phyloP scores from a whole-genome alignment of 2,113 vertebrate species.

The Rutilus rutilus region DNA sequence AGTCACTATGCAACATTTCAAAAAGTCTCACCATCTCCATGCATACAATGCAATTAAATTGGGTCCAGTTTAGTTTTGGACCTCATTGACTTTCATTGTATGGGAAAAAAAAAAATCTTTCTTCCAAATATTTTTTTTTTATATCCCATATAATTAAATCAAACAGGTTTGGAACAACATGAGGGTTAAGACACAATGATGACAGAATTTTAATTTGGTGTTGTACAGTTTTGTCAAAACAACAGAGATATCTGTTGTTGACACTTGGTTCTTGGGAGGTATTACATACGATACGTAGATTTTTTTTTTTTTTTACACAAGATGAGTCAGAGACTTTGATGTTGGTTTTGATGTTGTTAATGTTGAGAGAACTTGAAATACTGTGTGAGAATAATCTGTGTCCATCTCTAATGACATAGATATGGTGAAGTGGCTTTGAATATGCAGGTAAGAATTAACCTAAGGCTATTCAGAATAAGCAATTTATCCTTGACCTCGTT shows the following conservation, averaged over 20 bases:
- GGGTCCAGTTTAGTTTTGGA: neutral
- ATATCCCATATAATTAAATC: neutral
- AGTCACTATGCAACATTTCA: neutral
- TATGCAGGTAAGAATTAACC: neutral
- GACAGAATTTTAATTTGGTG: neutral
- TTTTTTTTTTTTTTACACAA: neutral
- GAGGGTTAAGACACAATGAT: neutral
- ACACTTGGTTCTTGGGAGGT: neutral
- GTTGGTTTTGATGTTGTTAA: neutral
- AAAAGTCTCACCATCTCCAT: too few species aligned
- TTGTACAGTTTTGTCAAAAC: conserved; percentile 13
- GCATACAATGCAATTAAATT: neutral
- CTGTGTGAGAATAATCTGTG: neutral
- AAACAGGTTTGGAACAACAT: neutral
- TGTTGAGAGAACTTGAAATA: neutral
- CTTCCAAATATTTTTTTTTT: neutral
- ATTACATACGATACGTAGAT: neutral
- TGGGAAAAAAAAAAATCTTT: neutral
- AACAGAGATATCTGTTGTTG: neutral
- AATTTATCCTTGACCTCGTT: neutral
- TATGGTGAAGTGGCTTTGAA: neutral
- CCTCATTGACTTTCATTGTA: neutral
- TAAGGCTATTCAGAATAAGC: conserved; percentile 19
- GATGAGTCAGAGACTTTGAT: conserved; percentile 1
- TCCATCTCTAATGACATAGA: neutral